Base-by-base conservation (phyloP, 2,797 vertebrate species). In the Phyllotis vaccarum region DNA sequence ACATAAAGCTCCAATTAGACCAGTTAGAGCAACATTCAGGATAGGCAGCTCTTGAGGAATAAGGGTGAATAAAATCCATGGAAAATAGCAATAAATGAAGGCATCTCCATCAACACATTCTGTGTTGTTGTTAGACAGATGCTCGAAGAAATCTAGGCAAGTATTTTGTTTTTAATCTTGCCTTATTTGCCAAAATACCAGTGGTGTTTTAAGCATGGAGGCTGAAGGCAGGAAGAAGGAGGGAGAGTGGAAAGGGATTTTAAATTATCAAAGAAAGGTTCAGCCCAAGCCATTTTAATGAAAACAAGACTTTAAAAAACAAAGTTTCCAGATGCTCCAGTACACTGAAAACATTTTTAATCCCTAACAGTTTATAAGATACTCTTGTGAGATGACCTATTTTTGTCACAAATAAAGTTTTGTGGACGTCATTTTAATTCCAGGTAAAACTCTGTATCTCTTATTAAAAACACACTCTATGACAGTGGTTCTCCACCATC, bases 261-360 rank as follows among this genome's bases (percentile, higher is more conserved):
- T 75, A 87, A 97, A 66, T 97, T 97, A 94, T 75, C 89, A 78
- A 79, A 93, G 52, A 87, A 97, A 97, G 92, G 90, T 95, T 95
- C 74, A 97, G 78, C 82, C 90, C 87, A 94, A 89, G 58, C 89
- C 78, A 91, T 95, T 91, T 97, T 97, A 87, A 95, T 96, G 95
- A 92, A 90, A 98, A 97, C 97, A 92, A 95, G 43, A 72, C 43
- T 40, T 96, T 31, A 94, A 74, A 96, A 91, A 96, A 91, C 70
- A 86, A 93, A 95, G 27, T 52, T 29, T 85, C 95, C 60, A 97
- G 83, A 93, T 90, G 85, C 40, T 90, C 6, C 72, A 96, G 56
- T 37, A 64, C 56, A 93, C 24, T 83, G 62, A 92, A 90, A 96
- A 21, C 58, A 81, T 24, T 87, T 97, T 95, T 79, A 31, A 62